These are phyloP conservation scores for Orcinus orca DNA, from an alignment of 2,113 vertebrate species.

Conservation along the genomic window DNA sequence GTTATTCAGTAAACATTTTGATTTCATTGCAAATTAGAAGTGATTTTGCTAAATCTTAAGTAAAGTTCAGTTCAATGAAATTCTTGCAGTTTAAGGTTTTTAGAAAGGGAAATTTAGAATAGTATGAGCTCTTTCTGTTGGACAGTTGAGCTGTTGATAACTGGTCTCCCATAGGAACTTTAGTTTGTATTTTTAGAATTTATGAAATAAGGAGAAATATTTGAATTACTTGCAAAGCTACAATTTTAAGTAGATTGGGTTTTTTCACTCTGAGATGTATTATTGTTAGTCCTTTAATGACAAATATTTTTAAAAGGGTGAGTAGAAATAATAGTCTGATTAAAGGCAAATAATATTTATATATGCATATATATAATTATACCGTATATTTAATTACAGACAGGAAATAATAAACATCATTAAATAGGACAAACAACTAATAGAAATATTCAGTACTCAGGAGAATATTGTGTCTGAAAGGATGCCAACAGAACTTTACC, in stretches of 20 bases:
- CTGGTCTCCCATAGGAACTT: neutral
- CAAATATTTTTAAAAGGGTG: neutral
- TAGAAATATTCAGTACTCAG: neutral
- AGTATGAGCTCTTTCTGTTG: neutral
- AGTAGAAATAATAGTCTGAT: neutral
- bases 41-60: neutral
- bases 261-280: neutral
- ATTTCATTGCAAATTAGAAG: slow-evolving; percentile 27
- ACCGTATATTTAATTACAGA: neutral
- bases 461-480: neutral
- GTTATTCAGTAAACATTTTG: slow-evolving; percentile 8
- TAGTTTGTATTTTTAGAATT: neutral
- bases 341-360: neutral
- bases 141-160: neutral
- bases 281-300: slow-evolving; percentile 6
- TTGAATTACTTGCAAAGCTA: slow-evolving; percentile 22
- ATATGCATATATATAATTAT: neutral
- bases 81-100: neutral
- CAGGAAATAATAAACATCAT: neutral
- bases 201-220: slow-evolving; percentile 28
- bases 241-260: neutral
- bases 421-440: neutral
- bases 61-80: neutral
- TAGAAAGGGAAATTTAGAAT: slow-evolving; percentile 37
- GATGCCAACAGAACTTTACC: neutral